A percentile compares a stretch with the other conserved stretches of the same genome.
Evolutionary conservation across 2,797 vertebrate genomes (phyloP).

Genomic region (Gallinago solitaria): DNA sequence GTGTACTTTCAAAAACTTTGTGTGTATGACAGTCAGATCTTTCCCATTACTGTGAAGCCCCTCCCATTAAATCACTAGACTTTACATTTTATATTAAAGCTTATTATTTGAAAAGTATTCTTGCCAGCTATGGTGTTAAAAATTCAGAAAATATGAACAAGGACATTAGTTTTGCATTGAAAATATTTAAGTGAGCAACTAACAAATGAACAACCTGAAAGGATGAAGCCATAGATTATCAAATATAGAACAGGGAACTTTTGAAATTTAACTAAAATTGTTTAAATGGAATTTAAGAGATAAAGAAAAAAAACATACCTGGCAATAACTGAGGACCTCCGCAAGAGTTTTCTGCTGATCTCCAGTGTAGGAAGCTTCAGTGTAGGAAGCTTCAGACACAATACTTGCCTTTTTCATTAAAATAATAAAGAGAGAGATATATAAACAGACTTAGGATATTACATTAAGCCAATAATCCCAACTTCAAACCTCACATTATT

Average conservation of each 20-base stretch:
- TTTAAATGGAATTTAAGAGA: background rate
- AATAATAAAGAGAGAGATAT: background rate
- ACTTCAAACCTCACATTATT: background rate
- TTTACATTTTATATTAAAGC: background rate
- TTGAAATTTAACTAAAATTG: background rate
- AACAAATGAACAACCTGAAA: background rate
- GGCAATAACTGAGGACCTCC: slow-evolving; percentile 71
- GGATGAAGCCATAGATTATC: background rate
- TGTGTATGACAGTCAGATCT: background rate
- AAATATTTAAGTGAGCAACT: background rate
- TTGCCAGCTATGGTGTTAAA: background rate
- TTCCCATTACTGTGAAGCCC: background rate
- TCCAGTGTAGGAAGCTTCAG: slow-evolving; percentile 21
- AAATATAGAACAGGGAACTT: background rate
- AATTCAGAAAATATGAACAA: background rate
- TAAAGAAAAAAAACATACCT: slow-evolving; percentile 65
- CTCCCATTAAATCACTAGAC: background rate
- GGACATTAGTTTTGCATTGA: background rate
- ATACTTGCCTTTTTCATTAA: slow-evolving; percentile 23
- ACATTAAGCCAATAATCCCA: background rate
- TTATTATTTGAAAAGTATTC: background rate
- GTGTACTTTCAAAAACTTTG: background rate
- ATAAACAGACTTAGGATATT: background rate
- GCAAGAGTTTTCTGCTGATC: slow-evolving; percentile 45
- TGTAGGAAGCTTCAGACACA: slow-evolving; percentile 32